phyloP scores from a whole-genome alignment of 2,113 vertebrate genomes.

The Muscicapa adusta region DNA sequence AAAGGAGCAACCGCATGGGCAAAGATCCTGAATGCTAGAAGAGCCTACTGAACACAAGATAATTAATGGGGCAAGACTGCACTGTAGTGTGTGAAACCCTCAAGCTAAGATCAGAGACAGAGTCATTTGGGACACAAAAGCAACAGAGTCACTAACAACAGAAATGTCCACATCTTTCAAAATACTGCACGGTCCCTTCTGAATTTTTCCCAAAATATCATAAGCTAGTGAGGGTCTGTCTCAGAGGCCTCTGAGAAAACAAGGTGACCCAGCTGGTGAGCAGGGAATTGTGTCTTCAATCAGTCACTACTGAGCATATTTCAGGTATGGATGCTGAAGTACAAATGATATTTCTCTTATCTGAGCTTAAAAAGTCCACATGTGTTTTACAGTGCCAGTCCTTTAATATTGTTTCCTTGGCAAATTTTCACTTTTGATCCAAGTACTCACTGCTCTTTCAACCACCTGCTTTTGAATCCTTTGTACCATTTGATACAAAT shows the following conservation, averaged over 20 bases:
- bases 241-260: not conserved
- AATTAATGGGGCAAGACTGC: not conserved
- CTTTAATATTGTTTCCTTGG: not conserved
- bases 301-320: no score
- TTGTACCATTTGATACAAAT: not conserved
- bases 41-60: not conserved
- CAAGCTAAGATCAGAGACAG: not conserved
- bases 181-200: not conserved
- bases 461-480: not conserved
- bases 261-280: not conserved
- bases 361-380: not conserved
- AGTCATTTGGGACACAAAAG: not conserved
- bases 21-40: not conserved
- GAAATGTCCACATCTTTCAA: not conserved
- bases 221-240: not conserved
- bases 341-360: not conserved
- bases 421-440: not conserved
- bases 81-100: fast-evolving
- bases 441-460: not conserved
- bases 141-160: not conserved
- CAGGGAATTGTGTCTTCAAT: not conserved
- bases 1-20: not conserved
- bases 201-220: not conserved
- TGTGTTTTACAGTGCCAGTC: not conserved
- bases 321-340: not conserved